phyloP scores from a whole-genome alignment of 2,888 invertebrate genomes.

The Coelopa pilipes region DNA sequence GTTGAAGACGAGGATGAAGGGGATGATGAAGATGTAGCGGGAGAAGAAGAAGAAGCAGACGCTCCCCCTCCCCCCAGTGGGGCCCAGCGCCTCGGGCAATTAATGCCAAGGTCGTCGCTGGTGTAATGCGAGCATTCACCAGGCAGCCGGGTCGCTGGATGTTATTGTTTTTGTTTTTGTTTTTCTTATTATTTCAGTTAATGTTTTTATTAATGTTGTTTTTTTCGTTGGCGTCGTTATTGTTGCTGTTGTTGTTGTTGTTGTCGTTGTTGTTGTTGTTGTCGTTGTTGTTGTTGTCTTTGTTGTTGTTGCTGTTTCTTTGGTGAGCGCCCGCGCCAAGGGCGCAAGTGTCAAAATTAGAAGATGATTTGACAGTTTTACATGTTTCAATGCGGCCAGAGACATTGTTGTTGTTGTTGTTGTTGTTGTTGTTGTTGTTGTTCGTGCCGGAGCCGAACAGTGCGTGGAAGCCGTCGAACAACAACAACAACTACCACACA shows the following conservation, averaged over 20 bases:
- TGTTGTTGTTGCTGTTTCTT: not conserved
- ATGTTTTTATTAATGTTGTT: not conserved
- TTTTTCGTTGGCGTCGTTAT: not conserved
- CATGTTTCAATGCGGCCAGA: not conserved
- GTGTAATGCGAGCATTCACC: conserved; percentile 4
- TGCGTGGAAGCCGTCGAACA: not conserved
- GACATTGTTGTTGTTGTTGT: not conserved
- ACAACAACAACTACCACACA: not conserved
- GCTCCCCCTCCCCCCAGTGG: too few relatives aligned
- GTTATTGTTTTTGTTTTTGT: conserved; percentile 8
- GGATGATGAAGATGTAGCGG: too few relatives aligned
- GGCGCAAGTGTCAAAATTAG: conserved; percentile 20
- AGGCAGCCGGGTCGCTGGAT: not conserved
- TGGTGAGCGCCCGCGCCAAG: conserved; percentile 5
- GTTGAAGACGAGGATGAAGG: too few relatives aligned
- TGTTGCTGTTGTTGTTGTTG: not conserved
- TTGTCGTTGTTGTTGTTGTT: not conserved
- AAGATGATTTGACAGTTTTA: conserved; percentile 27
- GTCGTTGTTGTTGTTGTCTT: not conserved
- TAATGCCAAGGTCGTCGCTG: conserved; percentile 15
- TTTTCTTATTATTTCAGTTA: not conserved
- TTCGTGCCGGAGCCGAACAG: not conserved
- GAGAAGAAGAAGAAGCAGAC: too few relatives aligned
- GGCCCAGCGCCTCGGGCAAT: not conserved
- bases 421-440: not conserved